A percentile compares a stretch with the other conserved stretches of the same genome.
These are phyloP conservation scores for Acanthosepion lycidas DNA, from an alignment of 2,888 invertebrate species.

Conservation along the genomic window DNA sequence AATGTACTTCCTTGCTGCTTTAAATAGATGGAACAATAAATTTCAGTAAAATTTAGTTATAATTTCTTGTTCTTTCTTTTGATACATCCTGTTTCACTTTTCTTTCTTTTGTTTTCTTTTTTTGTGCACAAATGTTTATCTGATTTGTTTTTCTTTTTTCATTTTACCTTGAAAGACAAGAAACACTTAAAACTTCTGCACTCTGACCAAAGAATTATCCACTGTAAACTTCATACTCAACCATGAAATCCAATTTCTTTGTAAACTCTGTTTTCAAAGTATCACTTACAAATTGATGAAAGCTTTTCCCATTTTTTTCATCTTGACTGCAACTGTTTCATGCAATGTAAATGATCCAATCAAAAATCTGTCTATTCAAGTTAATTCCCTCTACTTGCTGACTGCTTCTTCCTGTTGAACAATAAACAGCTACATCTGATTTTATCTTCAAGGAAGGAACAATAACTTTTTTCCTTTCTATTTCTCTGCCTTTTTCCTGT, in stretches of 20 bases:
- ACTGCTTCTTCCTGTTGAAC: background rate
- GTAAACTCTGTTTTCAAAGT: no score
- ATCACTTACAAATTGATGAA: no score
- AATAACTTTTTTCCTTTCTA: background rate
- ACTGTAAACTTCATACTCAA: no score
- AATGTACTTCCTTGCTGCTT: no score
- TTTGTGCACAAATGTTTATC: background rate
- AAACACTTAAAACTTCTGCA: background rate
- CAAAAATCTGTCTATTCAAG: background rate
- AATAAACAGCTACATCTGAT: background rate
- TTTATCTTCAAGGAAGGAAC: conserved; percentile 13
- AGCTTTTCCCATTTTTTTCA: no score
- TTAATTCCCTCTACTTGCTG: background rate
- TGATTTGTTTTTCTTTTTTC: background rate
- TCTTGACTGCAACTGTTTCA: background rate
- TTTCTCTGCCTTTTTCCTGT: background rate
- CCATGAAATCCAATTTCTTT: no score
- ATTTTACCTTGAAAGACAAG: background rate
- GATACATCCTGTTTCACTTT: no score
- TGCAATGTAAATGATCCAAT: background rate
- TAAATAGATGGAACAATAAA: no score
- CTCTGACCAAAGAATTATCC: background rate
- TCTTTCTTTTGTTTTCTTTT: no score
- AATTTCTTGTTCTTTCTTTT: no score
- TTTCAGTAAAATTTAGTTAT: no score